Evolutionary conservation across 2,888 invertebrate genomes (phyloP), one percentile per base, ranked within the genome.

Genomic region (Zootermopsis nevadensis): DNA sequence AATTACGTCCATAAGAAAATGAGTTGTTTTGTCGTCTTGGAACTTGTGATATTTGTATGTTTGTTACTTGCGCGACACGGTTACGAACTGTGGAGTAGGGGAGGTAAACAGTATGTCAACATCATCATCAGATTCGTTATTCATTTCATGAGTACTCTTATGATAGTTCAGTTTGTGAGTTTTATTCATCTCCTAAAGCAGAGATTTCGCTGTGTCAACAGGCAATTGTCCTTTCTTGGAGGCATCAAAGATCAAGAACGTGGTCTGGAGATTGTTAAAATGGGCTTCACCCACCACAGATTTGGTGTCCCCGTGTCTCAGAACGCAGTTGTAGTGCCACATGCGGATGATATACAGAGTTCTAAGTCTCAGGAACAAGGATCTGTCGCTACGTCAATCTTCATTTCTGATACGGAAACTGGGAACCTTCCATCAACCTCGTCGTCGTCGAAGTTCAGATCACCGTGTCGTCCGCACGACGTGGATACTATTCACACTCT

Each of bases 111-210:
- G 1, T 74, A 74, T 27, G 15, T 74, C 12, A 74, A 35, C n/a
- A 24, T 74, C 0, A 6, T 38, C 0, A 27, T 74, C 1, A 35
- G 74, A 38, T 38, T 74, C 24, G 24, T 74, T 3, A 35, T 74
- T n/a, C 74, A 74, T 24, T 74, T 74, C n/a, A 74, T 74, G 74
- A 42, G 74, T 19, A 74, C 74, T 1, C n/a, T 74, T 4, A 74
- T 74, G 74, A 38, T 74, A 38, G 31, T 74, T 24, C 74, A 74
- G n/a, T 74, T 74, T 74, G 74, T 74, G 12, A 74, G 74, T 38
- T 74, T 74, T 27, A 74, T 74, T 1, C 74, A 74, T 24, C 1
- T 74, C 12, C 38, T 74, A 10, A 74, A 38, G 38, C 74, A 74
- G 38, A 31, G 74, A 12, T 74, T 33, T 38, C 24, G 38, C n/a